Conservation (phyloP, 2,113 vertebrate genomes). For the Propithecus coquereli region DNA sequence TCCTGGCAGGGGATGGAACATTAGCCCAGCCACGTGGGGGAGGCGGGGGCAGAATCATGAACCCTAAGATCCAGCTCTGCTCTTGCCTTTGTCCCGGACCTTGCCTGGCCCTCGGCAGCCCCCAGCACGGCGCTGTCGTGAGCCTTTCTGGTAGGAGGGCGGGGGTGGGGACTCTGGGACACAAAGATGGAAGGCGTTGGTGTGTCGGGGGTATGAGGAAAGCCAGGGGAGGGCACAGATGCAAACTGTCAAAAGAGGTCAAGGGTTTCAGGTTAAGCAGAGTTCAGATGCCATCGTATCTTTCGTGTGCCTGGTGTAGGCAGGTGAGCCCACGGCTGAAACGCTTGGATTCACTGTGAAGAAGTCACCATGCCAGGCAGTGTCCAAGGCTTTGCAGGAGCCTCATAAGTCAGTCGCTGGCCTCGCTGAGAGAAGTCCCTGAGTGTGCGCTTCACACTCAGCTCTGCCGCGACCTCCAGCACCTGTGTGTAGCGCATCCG, state of each 20-base stretch:
- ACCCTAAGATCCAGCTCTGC: not conserved
- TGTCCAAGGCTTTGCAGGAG: not conserved
- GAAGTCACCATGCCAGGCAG: not conserved
- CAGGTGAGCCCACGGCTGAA: not conserved
- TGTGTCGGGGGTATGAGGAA: not conserved
- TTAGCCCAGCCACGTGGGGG: no score
- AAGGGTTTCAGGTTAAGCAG: not conserved
- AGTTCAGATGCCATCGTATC: not conserved
- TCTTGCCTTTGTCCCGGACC: not conserved
- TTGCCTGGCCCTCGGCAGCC: not conserved
- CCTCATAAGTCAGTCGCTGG: not conserved
- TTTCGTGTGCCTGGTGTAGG: not conserved
- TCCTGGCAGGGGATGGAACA: not conserved
- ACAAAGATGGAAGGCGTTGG: not conserved
- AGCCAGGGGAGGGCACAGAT: not conserved
- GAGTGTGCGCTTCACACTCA: not conserved
- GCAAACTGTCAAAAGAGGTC: not conserved
- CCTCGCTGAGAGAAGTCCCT: not conserved
- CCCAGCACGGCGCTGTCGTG: not conserved
- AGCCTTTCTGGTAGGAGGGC: not conserved
- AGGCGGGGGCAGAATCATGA: not conserved
- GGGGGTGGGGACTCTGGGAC: not conserved
- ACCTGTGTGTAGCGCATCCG: not conserved
- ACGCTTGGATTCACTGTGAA: not conserved
- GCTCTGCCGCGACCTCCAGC: not conserved